Evolutionary conservation across 1,140 invertebrate genomes (phyloP).

Genomic region (Prorops nasuta): DNA sequence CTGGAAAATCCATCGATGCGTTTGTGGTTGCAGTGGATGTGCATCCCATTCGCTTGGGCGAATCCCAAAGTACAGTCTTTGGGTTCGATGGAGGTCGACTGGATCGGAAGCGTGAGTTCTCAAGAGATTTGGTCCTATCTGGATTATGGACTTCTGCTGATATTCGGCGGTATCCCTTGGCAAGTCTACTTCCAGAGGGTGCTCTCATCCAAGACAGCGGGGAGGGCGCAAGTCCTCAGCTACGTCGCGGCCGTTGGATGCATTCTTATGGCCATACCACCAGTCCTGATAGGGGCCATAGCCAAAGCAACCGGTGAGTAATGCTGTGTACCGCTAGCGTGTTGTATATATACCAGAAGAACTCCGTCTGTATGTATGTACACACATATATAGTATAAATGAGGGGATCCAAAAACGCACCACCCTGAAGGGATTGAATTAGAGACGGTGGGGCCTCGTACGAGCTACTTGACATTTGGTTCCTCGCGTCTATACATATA

Average conservation of each 20-base stretch:
- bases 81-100: constrained; percentile 79
- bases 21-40: constrained; percentile 76
- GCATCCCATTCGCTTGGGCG: constrained; percentile 92
- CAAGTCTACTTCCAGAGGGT: constrained; percentile 98
- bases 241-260: constrained; percentile 95
- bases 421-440: constrained; percentile 42
- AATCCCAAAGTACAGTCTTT: constrained; percentile 81
- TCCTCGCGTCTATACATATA: constrained; percentile 1
- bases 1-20: too few species aligned
- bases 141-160: constrained; percentile 86
- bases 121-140: constrained; percentile 80
- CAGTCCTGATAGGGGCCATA: constrained; percentile 93
- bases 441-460: constrained; percentile 30
- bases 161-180: constrained; percentile 99
- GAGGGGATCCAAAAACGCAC: constrained; percentile 4
- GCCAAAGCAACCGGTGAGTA: constrained; percentile 88
- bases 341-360: too few species aligned
- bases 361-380: too few species aligned
- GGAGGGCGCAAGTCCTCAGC: constrained; percentile 90
- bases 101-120: constrained; percentile 79
- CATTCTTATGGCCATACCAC: constrained; percentile 94
- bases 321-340: too few species aligned
- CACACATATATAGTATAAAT: too few species aligned
- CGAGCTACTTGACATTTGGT: constrained; percentile 52
- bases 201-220: constrained; percentile 90